Percentiles rank a stretch among this genome's conserved stretches.
Conservation (phyloP, 2,797 vertebrate genomes). For the Chaenodraco wilsoni region DNA sequence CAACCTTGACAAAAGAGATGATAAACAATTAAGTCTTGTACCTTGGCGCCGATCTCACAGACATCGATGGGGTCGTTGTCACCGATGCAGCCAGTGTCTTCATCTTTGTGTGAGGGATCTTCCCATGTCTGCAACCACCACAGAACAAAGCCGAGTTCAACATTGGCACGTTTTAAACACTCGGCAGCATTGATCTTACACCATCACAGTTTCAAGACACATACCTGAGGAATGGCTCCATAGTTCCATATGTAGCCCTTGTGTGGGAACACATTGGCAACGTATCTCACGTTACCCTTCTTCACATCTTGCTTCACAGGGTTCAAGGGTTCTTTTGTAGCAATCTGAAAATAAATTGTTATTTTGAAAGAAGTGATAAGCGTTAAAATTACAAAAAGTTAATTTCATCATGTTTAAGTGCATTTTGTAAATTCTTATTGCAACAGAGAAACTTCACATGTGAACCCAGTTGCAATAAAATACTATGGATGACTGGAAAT, state of each 20-base stretch:
- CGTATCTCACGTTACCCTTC: constrained; percentile 93
- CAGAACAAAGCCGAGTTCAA: not conserved
- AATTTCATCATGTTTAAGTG: not conserved
- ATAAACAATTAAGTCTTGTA: constrained; percentile 59
- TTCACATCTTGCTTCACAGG: constrained; percentile 98
- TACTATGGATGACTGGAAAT: not conserved
- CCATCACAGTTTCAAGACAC: not conserved
- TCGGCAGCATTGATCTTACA: not conserved
- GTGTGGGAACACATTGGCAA: constrained; percentile 97
- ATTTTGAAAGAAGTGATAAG: constrained; percentile 2
- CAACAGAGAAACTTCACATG: not conserved
- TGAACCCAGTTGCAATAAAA: not conserved
- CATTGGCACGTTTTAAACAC: not conserved
- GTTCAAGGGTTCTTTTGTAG: constrained; percentile 95
- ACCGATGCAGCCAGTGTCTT: constrained; percentile 90
- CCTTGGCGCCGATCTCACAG: constrained; percentile 96
- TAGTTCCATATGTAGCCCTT: constrained; percentile 99
- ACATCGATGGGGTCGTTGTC: constrained; percentile 99
- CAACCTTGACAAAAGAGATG: too few relatives aligned
- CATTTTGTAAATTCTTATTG: not conserved
- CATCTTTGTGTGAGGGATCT: constrained; percentile 92
- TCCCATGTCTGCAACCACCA: constrained; percentile 90
- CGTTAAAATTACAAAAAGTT: not conserved
- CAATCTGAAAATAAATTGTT: constrained; percentile 84
- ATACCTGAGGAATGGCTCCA: constrained; percentile 96